Base-by-base conservation (phyloP, 2,797 vertebrate species). In the Denticeps clupeoides region DNA sequence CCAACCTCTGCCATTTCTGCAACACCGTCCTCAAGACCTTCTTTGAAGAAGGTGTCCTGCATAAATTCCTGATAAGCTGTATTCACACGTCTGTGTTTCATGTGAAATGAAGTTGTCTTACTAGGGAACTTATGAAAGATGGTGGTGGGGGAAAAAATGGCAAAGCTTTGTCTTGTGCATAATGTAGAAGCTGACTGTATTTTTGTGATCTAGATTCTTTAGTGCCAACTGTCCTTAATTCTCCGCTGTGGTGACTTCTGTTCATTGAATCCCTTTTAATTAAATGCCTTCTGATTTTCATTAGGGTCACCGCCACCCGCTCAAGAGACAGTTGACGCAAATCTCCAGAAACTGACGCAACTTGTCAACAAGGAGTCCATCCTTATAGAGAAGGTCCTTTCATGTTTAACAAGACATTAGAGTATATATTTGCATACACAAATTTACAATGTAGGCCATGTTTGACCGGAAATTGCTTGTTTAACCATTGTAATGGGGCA, bases 361-460 rank as follows among this genome's bases (percentile, higher is more conserved):
- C 95, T 98, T 85, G 93, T 99, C 87, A 95, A 97, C 85, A 97
- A 98, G 87, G 95, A 99, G 70, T 97, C 92, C 85, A 98, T 91
- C 85, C 80, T 99, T 72, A 99, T 99, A 81, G 92, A 98, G 82
- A 98, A 99, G 94, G 95, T 99, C 76, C 78, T 70, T 37, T 9
- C 23, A 37, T 53, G 3, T 6, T 1, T 21, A n/a, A n/a, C n/a
- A n/a, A n/a, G n/a, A n/a, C n/a, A n/a, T n/a, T n/a, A n/a, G n/a
- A n/a, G n/a, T n/a, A n/a, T n/a, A n/a, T n/a, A n/a, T n/a, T n/a
- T n/a, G n/a, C n/a, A n/a, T n/a, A n/a, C n/a, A n/a, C n/a, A n/a
- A n/a, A n/a, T n/a, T n/a, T n/a, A n/a, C n/a, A n/a, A n/a, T n/a
- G n/a, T n/a, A n/a, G n/a, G n/a, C n/a, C n/a, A n/a, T n/a, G n/a